These are phyloP conservation scores for Anhinga rufa DNA, from an alignment of 2,113 vertebrate genomes.

Conservation along the genomic window DNA sequence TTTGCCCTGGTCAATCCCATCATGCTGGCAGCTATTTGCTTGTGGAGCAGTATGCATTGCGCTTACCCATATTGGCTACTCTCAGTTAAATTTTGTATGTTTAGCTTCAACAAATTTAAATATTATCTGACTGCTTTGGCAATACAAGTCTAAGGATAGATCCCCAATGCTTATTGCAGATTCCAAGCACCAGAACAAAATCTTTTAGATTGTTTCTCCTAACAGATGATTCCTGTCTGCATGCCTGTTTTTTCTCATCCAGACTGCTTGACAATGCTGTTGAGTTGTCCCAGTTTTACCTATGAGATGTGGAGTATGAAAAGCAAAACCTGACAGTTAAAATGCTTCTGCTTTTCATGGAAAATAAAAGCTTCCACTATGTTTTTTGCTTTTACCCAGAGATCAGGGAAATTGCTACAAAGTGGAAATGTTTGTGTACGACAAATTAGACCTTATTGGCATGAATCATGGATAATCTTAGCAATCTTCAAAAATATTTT, in stretches of 20 bases:
- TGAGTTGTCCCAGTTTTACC: not conserved
- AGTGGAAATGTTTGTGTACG: not conserved
- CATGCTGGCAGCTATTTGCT: not conserved
- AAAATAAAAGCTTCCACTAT: not conserved
- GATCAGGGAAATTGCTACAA: not conserved
- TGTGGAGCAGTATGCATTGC: not conserved
- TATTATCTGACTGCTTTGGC: not conserved
- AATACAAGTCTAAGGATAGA: not conserved
- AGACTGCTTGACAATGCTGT: not conserved
- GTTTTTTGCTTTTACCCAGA: not conserved
- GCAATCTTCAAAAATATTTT: not conserved
- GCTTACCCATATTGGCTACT: not conserved
- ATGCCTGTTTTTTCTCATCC: not conserved
- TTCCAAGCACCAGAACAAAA: not conserved
- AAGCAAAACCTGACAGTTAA: not conserved
- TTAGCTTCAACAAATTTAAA: not conserved
- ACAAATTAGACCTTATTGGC: not conserved
- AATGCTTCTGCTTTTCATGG: not conserved
- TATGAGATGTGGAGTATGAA: not conserved
- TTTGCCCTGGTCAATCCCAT: not conserved
- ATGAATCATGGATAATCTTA: not conserved
- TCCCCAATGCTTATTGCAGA: not conserved
- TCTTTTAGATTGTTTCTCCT: not conserved
- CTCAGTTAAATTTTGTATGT: not conserved
- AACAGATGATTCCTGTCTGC: not conserved